phyloP scores from a whole-genome alignment of 2,113 vertebrate species.

The Notarius lentiginosus region DNA sequence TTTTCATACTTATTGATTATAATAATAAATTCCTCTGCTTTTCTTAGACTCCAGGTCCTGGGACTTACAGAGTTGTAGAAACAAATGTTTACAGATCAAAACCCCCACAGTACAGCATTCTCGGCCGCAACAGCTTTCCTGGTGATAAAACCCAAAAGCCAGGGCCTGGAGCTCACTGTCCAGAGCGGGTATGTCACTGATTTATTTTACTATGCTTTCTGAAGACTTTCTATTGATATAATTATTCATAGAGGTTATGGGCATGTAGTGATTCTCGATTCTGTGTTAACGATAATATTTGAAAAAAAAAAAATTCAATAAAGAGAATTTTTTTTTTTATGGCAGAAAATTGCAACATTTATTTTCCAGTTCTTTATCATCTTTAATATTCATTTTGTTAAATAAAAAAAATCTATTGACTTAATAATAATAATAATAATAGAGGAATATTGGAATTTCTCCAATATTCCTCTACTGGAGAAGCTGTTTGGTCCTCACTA shows the following conservation, averaged over 20 bases:
- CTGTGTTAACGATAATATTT: too few species aligned
- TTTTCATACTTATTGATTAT: background rate
- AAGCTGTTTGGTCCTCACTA: too few species aligned
- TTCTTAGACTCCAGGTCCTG: conserved; percentile 82
- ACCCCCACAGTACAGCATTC: conserved; percentile 80
- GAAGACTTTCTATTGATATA: background rate
- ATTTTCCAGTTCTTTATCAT: too few species aligned
- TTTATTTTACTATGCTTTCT: background rate
- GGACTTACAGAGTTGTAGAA: conserved; percentile 77
- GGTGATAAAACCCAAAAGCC: conserved; percentile 72
- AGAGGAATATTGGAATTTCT: too few species aligned
- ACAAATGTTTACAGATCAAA: conserved; percentile 71
- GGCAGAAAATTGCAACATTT: too few species aligned
- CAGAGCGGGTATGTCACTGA: conserved; percentile 68
- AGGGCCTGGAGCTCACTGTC: conserved; percentile 80
- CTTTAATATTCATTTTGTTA: too few species aligned
- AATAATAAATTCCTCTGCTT: background rate
- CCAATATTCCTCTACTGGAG: too few species aligned
- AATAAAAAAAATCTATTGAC: too few species aligned
- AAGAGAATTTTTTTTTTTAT: too few species aligned
- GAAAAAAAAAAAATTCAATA: too few species aligned
- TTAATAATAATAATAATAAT: too few species aligned
- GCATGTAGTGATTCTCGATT: too few species aligned
- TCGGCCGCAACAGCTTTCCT: conserved; percentile 72
- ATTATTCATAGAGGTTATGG: background rate